A percentile compares a stretch with the other conserved stretches of the same genome.
phyloP scores from a whole-genome alignment of 2,113 vertebrate species.

The Antechinus stuartii region DNA sequence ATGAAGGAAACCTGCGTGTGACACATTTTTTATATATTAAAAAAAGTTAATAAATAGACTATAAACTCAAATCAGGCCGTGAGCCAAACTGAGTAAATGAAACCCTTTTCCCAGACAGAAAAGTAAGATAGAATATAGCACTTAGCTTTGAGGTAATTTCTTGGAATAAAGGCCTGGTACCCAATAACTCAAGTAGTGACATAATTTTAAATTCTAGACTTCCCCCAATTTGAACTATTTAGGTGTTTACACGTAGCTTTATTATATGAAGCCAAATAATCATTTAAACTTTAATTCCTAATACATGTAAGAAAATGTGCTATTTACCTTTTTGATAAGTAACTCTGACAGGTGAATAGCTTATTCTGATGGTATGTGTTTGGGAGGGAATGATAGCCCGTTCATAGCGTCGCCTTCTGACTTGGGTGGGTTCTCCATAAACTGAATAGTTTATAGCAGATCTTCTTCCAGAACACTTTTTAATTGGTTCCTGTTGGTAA shows the following conservation, averaged over 20 bases:
- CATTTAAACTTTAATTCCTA: neutral
- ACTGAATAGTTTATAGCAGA: conserved; percentile 72
- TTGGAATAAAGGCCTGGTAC: conserved; percentile 40
- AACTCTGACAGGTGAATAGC: conserved; percentile 46
- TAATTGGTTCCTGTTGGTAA: conserved; percentile 87
- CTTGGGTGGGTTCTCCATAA: conserved; percentile 71
- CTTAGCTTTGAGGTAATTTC: conserved; percentile 28
- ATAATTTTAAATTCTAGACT: neutral
- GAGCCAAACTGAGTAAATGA: neutral
- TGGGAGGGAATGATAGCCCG: conserved; percentile 67
- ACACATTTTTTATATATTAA: neutral
- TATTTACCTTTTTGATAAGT: conserved; percentile 73
- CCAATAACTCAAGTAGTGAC: neutral
- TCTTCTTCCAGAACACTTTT: conserved; percentile 83
- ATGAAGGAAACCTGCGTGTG: conserved; percentile 83
- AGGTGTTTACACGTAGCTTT: conserved; percentile 10
- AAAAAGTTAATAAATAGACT: neutral
- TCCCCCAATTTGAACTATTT: neutral
- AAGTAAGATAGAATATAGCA: neutral
- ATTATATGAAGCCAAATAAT: conserved; percentile 10
- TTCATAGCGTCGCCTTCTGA: conserved; percentile 81
- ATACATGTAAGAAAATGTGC: neutral
- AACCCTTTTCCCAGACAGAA: neutral
- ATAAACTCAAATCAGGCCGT: neutral
- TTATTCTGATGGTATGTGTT: conserved; percentile 76